Evolutionary conservation across 2,113 vertebrate genomes (phyloP).

Genomic region (Pica pica): DNA sequence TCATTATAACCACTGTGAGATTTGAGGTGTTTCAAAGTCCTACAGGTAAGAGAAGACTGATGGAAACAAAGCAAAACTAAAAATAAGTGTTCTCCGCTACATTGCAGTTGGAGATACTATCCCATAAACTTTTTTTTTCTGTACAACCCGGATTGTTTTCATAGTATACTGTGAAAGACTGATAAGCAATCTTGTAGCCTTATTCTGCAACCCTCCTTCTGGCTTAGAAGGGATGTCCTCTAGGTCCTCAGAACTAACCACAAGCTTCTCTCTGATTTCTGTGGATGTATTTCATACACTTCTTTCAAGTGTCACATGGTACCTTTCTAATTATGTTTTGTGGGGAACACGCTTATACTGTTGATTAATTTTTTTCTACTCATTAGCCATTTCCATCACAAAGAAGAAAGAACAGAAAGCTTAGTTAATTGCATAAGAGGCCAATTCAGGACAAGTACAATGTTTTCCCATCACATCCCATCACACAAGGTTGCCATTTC

Average conservation of each 20-base stretch:
- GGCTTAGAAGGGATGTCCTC: background rate
- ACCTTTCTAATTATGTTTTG: background rate
- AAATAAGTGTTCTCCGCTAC: background rate
- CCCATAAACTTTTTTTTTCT: background rate
- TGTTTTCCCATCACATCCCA: conserved; percentile 36
- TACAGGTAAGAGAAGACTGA: background rate
- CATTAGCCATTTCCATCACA: background rate
- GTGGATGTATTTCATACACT: background rate
- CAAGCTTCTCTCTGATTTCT: background rate
- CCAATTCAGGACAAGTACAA: conserved; percentile 30
- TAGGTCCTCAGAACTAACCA: background rate
- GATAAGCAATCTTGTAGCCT: background rate
- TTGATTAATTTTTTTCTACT: background rate
- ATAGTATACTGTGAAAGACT: background rate
- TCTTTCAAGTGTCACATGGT: background rate
- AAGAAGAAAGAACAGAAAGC: conserved; percentile 2
- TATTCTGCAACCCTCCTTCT: background rate
- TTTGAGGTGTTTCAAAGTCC: conserved; percentile 19
- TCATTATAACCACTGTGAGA: background rate
- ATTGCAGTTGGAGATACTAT: background rate
- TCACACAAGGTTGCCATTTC: conserved; percentile 59
- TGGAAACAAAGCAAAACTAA: background rate
- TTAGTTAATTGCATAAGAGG: conserved; percentile 15
- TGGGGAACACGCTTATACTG: background rate
- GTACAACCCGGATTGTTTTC: background rate